Evolutionary conservation across 2,797 vertebrate genomes (phyloP), one percentile per base, ranked within the genome.

Genomic region (Sebastes iracundus): DNA sequence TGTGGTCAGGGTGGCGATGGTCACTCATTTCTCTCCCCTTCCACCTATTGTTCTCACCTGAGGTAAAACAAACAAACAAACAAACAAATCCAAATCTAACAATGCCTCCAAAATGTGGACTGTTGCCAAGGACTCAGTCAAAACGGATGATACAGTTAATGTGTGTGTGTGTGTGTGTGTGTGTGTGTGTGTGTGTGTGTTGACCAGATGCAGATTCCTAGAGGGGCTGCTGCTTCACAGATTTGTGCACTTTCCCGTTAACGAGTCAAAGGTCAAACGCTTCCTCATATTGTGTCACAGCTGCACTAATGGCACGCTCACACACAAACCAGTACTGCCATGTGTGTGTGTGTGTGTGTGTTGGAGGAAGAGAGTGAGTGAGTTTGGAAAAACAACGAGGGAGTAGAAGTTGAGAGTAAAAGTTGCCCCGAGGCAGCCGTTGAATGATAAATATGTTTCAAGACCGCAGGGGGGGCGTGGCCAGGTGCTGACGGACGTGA

Each of bases 201-300:
- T 64, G 53, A 75, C 66, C 77, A 85, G 81, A 81, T 75, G 66
- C 55, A 80, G 77, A 85, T 84, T 87, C 72, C 77, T 70, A n/a
- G 25, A 69, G 53, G 35, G 20, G 52, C 55, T 83, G 74, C 74
- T 61, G 69, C 75, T 73, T 82, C 74, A 75, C 73, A 80, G 72
- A 72, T 77, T 60, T 58, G 62, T 72, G 64, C 78, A 85, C 84
- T 86, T 89, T 89, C 72, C 74, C 8, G 28, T 70, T 74, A 82
- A 75, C n/a, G 52, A 71, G 64, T 79, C 18, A 33, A 85, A 87
- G 87, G 86, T 91, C 88, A 90, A 91, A 92, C 7, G 77, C 84
- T 87, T 87, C 87, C 74, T 88, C 60, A 35, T 82, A 83, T 83
- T 86, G 87, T 84, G 76, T 75, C 82, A 84, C 88, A 88, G 79